phyloP scores from a whole-genome alignment of 2,888 invertebrate species.

The Rotaria magnacalcarata region DNA sequence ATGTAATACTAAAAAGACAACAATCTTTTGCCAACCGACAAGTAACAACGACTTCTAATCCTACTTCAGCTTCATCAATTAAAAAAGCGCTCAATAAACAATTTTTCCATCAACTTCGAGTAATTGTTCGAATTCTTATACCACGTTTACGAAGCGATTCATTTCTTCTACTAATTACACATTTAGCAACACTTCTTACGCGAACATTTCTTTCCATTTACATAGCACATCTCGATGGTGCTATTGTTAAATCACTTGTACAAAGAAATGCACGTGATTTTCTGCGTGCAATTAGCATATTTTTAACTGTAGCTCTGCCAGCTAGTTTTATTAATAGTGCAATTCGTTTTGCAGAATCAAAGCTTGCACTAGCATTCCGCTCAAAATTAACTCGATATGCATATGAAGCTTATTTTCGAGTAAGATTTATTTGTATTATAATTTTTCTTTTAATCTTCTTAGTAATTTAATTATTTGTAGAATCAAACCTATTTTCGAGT shows the following conservation, averaged over 20 bases:
- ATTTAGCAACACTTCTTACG: conserved; percentile 79
- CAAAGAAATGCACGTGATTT: conserved; percentile 63
- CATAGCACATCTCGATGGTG: conserved; percentile 88
- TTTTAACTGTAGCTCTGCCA: conserved; percentile 71
- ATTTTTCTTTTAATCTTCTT: neutral
- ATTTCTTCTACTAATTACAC: conserved; percentile 69
- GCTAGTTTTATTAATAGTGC: conserved; percentile 95
- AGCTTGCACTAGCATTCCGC: conserved; percentile 82
- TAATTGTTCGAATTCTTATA: conserved; percentile 64
- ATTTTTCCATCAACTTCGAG: conserved; percentile 70
- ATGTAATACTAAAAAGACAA: neutral
- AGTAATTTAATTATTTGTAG: neutral
- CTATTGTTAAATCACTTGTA: conserved; percentile 87
- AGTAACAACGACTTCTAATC: neutral
- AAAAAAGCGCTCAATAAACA: conserved; percentile 52
- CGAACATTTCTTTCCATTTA: conserved; percentile 95
- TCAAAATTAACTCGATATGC: conserved; percentile 85
- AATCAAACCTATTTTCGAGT: neutral
- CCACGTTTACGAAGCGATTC: conserved; percentile 69
- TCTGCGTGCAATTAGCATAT: neutral
- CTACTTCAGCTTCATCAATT: neutral
- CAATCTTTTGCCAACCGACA: neutral
- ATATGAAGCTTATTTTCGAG: conserved; percentile 71
- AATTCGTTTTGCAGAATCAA: conserved; percentile 86
- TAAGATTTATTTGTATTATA: neutral